These are phyloP conservation scores for Synanthedon tipuliformis DNA, from an alignment of 2,888 invertebrate genomes.

Conservation along the genomic window DNA sequence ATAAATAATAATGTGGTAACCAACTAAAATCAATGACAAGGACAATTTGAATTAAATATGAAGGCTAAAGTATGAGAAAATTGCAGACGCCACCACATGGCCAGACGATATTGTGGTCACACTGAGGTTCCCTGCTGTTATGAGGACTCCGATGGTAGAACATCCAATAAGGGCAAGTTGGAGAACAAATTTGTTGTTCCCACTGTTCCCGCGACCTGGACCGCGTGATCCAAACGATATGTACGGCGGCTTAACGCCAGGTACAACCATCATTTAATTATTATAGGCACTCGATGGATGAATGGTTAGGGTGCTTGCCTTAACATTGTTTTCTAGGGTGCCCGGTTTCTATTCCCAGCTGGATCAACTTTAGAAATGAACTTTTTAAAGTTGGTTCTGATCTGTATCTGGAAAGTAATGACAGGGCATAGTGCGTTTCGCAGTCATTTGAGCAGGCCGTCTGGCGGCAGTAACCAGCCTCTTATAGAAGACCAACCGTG, in stretches of 20 bases:
- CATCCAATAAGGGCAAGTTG: constrained; percentile 68
- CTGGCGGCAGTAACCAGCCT: no score
- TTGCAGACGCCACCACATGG: constrained; percentile 49
- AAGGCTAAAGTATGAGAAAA: background rate
- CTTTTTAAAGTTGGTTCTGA: no score
- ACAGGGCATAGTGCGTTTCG: no score
- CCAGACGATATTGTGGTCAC: constrained; percentile 65
- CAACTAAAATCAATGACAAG: background rate
- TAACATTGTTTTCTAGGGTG: no score
- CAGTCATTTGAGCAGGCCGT: no score
- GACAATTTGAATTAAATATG: background rate
- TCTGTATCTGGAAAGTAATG: no score
- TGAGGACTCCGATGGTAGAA: constrained; percentile 59
- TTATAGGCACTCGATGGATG: background rate
- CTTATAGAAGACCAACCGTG: no score
- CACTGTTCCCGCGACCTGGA: constrained; percentile 74
- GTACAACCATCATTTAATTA: constrained; percentile 26
- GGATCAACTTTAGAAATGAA: no score
- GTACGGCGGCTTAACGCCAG: constrained; percentile 68
- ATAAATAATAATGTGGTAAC: background rate
- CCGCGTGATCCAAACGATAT: constrained; percentile 70
- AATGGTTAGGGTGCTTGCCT: no score
- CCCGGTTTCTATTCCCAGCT: no score
- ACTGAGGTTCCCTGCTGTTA: constrained; percentile 75
- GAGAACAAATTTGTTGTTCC: constrained; percentile 79